Base-by-base conservation (phyloP, 2,113 vertebrate species). In the Ammospiza nelsoni region DNA sequence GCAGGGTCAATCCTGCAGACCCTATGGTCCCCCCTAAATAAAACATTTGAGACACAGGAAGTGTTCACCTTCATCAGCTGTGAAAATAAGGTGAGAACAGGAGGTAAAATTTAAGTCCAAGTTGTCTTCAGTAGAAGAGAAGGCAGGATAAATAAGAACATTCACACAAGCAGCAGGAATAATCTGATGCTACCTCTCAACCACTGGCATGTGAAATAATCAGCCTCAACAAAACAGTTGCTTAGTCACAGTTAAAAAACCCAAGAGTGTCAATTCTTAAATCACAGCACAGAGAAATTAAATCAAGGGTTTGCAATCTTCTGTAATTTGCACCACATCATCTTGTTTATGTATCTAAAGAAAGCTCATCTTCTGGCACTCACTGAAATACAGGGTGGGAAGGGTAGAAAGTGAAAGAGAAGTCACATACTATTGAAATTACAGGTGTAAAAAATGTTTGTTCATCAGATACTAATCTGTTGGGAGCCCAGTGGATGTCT, bases 401-500 rank as follows among this genome's bases (percentile, higher is more conserved):
- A 52, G 52, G 17, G 33, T 44, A 94, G 43, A 88, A 95, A 91
- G 87, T 63, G 80, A 92, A 87, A 89, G 43, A 88, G 63, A 76
- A 91, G 65, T 86, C 44, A 37, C 2, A 1, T 74, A 69, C 29
- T 88, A 91, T 21, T 86, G 92, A 95, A 95, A 94, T 90, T 75
- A 95, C 29, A 84, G 73, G 76, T 78, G 68, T 80, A 71, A 90
- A 73, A 88, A 75, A n/a, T n/a, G 76, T 86, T 93, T 93, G 83
- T 65, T 96, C 92, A 94, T 84, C 89, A 95, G 96, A 93, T 97
- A 44, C 55, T 89, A 84, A 95, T 94, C 94, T 93, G 59, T 15
- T 86, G 61, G 78, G 80, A 87, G 76, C 65, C 57, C 46, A 81
- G 65, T 23, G 48, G 44, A 89, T 84, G 51, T 84, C 76, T 97